Percentiles rank a stretch among this genome's conserved stretches.
These are phyloP conservation scores for Ia io DNA, from an alignment of 2,113 vertebrate genomes.

Conservation along the genomic window DNA sequence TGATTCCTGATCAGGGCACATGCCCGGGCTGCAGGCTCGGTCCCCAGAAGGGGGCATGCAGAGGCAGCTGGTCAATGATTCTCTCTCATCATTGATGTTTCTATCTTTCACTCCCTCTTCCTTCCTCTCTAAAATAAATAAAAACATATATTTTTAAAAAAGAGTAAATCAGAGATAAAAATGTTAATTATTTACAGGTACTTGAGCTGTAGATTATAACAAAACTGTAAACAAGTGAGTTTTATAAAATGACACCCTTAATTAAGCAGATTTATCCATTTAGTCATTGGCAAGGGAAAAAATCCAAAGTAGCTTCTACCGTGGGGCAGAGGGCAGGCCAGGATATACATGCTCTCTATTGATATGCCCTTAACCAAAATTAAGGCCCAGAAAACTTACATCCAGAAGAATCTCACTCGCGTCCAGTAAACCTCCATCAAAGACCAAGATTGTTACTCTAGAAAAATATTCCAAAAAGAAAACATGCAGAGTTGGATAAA, in stretches of 20 bases:
- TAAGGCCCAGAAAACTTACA: rapidly evolving
- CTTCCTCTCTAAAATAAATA: no score
- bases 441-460: not conserved
- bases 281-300: not conserved
- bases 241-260: not conserved
- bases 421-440: not conserved
- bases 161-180: not conserved
- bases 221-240: not conserved
- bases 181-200: not conserved
- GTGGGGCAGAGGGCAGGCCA: not conserved
- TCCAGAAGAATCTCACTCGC: not conserved
- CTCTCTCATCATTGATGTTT: no score
- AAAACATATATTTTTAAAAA: no score
- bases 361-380: not conserved
- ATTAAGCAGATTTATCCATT: not conserved
- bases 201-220: not conserved
- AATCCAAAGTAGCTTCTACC: not conserved
- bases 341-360: not conserved
- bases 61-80: no score
- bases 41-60: no score
- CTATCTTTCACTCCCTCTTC: no score
- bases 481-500: not conserved
- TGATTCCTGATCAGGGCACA: no score
- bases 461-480: not conserved
- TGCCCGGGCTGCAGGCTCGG: no score